Evolutionary conservation across 2,888 invertebrate species (phyloP).

Genomic region (Carcina quercana): DNA sequence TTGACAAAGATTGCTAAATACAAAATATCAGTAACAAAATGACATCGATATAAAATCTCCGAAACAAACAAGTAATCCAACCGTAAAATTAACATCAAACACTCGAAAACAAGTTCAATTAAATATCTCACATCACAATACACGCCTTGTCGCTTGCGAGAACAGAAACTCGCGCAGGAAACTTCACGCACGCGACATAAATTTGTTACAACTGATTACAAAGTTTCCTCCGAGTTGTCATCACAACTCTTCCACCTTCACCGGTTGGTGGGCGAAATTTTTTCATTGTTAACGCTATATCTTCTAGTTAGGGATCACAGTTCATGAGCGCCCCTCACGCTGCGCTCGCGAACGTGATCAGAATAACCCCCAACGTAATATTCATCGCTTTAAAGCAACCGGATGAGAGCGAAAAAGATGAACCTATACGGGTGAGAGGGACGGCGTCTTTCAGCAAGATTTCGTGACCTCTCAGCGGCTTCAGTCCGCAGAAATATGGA

Average conservation of each 20-base stretch:
- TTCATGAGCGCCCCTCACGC: slow-evolving; percentile 63
- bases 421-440: slow-evolving; percentile 35
- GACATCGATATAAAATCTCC: too few relatives aligned
- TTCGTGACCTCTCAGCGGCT: slow-evolving; percentile 73
- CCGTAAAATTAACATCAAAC: slow-evolving; percentile 27
- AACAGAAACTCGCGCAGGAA: slow-evolving; percentile 16
- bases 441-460: slow-evolving; percentile 51
- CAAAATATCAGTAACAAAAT: too few relatives aligned
- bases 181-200: slow-evolving; percentile 59
- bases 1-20: too few relatives aligned
- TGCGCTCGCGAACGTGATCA: slow-evolving; percentile 58
- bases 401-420: slow-evolving; percentile 44
- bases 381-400: slow-evolving; percentile 67
- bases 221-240: slow-evolving; percentile 64
- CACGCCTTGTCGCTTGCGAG: slow-evolving; percentile 5
- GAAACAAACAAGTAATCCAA: slow-evolving; percentile 9
- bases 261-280: slow-evolving; percentile 43
- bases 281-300: slow-evolving; percentile 66
- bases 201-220: slow-evolving; percentile 70
- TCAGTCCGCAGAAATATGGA: slow-evolving; percentile 72
- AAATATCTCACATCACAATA: slow-evolving; percentile 22
- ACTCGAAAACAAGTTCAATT: slow-evolving; percentile 23
- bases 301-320: slow-evolving; percentile 63
- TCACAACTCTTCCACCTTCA: slow-evolving; percentile 66
- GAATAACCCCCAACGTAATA: slow-evolving; percentile 63